phyloP scores from a whole-genome alignment of 1,140 invertebrate species.

The Phymastichus coffea region DNA sequence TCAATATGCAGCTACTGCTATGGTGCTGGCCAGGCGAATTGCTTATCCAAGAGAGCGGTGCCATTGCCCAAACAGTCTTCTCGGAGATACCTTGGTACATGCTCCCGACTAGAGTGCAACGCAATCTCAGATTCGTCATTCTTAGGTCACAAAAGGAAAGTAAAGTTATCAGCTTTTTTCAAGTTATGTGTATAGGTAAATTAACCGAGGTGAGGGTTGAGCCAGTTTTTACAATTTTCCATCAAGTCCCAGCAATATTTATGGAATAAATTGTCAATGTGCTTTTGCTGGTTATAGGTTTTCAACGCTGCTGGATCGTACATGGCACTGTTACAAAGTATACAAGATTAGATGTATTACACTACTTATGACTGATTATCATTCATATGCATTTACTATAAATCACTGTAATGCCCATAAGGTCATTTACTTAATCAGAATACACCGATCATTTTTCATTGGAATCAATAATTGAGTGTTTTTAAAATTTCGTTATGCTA shows the following conservation, averaged over 20 bases:
- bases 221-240: no score
- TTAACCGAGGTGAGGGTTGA: conserved; percentile 29
- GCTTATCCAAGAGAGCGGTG: conserved; percentile 28
- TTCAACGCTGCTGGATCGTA: conserved; percentile 28
- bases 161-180: conserved; percentile 24
- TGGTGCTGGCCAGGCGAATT: conserved; percentile 31
- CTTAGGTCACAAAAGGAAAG: conserved; percentile 17
- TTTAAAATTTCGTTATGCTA: no score
- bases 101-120: conserved; percentile 16
- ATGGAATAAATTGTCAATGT: not conserved
- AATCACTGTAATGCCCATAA: no score
- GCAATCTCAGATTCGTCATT: conserved; percentile 25
- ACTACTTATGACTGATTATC: no score
- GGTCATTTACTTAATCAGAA: no score
- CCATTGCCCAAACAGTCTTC: conserved; percentile 17
- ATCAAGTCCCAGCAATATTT: no score
- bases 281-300: conserved; percentile 18
- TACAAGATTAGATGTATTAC: no score
- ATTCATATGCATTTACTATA: no score
- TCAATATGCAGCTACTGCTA: conserved; percentile 28
- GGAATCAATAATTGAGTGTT: no score
- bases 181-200: conserved; percentile 24
- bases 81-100: conserved; percentile 32
- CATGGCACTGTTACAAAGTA: conserved; percentile 21
- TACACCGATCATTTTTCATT: no score